Base-by-base conservation (phyloP, 2,113 vertebrate genomes). In the Cynocephalus volans region DNA sequence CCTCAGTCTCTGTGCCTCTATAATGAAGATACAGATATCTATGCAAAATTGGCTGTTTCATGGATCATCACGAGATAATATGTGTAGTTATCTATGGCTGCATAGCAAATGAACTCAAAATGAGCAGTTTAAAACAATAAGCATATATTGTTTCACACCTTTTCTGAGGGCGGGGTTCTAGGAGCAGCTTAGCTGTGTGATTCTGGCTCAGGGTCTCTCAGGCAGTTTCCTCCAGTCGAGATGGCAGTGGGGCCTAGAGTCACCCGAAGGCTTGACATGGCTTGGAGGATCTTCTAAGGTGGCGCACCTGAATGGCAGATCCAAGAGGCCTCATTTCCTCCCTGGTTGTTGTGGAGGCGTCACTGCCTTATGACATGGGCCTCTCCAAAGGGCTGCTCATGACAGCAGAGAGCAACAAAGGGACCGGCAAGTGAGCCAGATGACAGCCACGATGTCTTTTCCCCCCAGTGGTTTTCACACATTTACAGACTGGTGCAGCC, bases 271-370 rank as follows among this genome's bases (percentile, higher is more conserved):
- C 33, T 86, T 0, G 2, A 24, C 69, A 56, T 33, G 10, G 33
- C 11, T 36, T 3, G 31, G 62, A 24, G 67, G 31, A 1, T 10
- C 13, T 65, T 50, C 41, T 31, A 12, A 14, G 1, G 26, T 0
- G 45, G 11, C 0, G 0, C 36, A 2, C 1, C 10, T 48, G 3
- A 0, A 7, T 3, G 0, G 12, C 4, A 36, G 1, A 1, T 21
- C 56, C 31, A 3, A 6, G 72, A 36, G 26, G 65, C 70, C 52
- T 58, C 4, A 1, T 72, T 26, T 73, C 36, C 41, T 73, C 19
- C 0, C 70, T 24, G 52, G 14, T 19, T 13, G 18, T 2, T 5
- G 5, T 45, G 65, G 64, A 65, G 28, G 15, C 23, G 10, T 56
- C 19, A 19, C 24, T 50, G 45, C 6, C 72, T 58, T 0, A 0